Conservation (phyloP, 2,113 vertebrate species). For the Nycticryphes semicollaris region DNA sequence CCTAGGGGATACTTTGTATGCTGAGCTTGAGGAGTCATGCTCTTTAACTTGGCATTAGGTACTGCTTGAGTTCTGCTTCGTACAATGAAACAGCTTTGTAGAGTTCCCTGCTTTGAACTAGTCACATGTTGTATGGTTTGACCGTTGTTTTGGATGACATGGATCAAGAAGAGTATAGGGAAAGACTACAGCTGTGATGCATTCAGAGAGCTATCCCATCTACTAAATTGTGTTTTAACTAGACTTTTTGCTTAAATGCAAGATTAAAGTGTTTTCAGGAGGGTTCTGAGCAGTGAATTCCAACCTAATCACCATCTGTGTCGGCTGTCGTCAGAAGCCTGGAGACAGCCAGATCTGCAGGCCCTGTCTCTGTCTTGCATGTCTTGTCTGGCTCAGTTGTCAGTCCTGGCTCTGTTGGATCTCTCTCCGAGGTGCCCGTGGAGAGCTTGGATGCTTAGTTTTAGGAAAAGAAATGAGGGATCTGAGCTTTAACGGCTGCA, state of each 20-base stretch:
- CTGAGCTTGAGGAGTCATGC: background rate
- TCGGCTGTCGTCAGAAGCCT: background rate
- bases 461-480: background rate
- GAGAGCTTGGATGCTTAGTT: background rate
- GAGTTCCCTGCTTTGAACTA: background rate
- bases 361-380: background rate
- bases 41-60: background rate
- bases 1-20: background rate
- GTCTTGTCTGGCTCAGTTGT: background rate
- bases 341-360: background rate
- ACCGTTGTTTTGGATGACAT: background rate
- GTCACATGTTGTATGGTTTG: background rate
- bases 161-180: background rate
- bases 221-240: background rate
- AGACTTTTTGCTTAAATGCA: background rate
- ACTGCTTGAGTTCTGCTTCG: background rate
- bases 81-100: background rate
- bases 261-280: background rate
- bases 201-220: background rate
- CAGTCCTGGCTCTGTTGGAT: background rate
- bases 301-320: background rate
- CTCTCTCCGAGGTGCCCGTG: background rate
- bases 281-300: background rate
- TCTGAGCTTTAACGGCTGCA: background rate
- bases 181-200: background rate